Conservation (phyloP, 2,888 invertebrate genomes). For the Lepidochrysops patricia region DNA sequence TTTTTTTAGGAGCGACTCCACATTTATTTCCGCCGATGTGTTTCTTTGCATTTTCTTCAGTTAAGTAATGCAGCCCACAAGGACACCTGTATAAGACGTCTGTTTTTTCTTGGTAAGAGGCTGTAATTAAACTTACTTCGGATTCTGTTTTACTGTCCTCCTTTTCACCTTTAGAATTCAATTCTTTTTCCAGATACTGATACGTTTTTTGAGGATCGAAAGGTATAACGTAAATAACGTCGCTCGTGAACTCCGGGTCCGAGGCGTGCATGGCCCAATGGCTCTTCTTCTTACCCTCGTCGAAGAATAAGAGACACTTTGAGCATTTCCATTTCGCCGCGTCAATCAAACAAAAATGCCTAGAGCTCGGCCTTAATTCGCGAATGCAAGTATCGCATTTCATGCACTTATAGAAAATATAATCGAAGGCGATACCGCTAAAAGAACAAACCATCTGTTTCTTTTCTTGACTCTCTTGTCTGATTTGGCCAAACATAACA, state of each 20-base stretch:
- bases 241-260: constrained; percentile 36
- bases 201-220: constrained; percentile 25
- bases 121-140: background rate
- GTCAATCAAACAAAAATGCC: constrained; percentile 38
- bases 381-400: constrained; percentile 41
- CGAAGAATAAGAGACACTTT: constrained; percentile 41
- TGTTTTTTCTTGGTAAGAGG: constrained; percentile 19
- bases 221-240: constrained; percentile 37
- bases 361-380: constrained; percentile 25
- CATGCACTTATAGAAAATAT: constrained; percentile 43
- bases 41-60: constrained; percentile 31
- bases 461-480: constrained; percentile 13
- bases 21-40: constrained; percentile 33
- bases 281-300: constrained; percentile 32
- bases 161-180: background rate
- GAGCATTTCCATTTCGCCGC: constrained; percentile 35
- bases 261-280: constrained; percentile 41
- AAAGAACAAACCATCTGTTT: constrained; percentile 28
- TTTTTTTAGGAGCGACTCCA: constrained; percentile 19
- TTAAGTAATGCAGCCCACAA: constrained; percentile 48
- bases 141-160: constrained; percentile 5
- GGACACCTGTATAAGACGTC: constrained; percentile 43
- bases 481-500: constrained; percentile 37
- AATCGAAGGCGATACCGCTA: constrained; percentile 41
- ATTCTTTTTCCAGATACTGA: background rate